Base-by-base conservation (phyloP, 2,888 invertebrate genomes). In the Helobdella robusta region DNA sequence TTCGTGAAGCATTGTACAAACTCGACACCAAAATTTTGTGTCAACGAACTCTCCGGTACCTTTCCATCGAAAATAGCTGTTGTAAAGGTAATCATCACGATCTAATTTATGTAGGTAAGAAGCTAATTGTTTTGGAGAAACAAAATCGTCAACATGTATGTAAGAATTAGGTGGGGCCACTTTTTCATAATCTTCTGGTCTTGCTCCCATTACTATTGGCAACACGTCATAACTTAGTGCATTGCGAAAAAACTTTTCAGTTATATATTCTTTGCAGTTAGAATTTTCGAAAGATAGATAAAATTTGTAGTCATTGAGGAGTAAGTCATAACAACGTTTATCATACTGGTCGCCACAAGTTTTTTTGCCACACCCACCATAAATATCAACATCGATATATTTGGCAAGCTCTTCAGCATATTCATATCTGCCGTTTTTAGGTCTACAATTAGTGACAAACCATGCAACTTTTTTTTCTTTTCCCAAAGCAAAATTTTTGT, bases 391-490 rank as follows among this genome's bases (percentile, higher is more conserved):
- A 69, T 86, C 83, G 32, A 95, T 92, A 81, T 88, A 83, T 79
- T 91, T 90, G 69, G 86, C 84, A 64, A 95, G 73, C 89, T 89
- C 72, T 86, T 72, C 85, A 15, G 92, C 94, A 80, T 88, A 94
- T 72, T 89, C 87, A 67, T 91, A 82, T 18, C 95, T 85, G 2
- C 87, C 87, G 79, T 95, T 95, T 64, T 89, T 84, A 2, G 94
- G 91, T 69, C 89, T 90, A 78, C 95, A 95, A 81, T 95, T 95
- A 36, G 93, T 94, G 64, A 95, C 94, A 81, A 95, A 95, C 95
- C 94, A 95, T 64, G 94, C 95, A 5, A 94, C 80, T 87, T 85
- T 89, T 81, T 89, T 91, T 46, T 91, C 92, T 80, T 94, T 94
- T 77, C 91, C 91, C 0, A 89, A 88, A 30, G 67, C 68, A 48